phyloP scores from a whole-genome alignment of 2,888 invertebrate species.

The Cyaniris semiargus region DNA sequence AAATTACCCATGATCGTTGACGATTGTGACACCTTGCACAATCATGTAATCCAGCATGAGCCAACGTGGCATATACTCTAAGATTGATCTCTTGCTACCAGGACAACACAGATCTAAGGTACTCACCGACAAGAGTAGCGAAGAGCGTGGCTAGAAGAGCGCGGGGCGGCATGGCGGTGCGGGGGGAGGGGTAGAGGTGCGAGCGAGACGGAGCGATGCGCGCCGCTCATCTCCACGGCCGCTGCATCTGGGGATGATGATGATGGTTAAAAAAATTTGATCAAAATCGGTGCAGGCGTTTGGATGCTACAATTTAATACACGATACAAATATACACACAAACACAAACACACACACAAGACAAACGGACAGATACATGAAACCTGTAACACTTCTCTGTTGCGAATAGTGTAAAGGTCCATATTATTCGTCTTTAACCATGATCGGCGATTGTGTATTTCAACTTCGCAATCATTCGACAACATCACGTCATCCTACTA shows the following conservation, averaged over 20 bases:
- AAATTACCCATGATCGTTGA: no score
- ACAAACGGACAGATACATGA: no score
- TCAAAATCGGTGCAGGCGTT: background rate
- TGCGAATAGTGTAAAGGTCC: no score
- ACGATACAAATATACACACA: background rate
- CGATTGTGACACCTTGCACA: no score
- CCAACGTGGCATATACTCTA: no score
- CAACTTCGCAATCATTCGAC: no score
- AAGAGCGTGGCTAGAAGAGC: constrained; percentile 42
- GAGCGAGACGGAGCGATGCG: constrained; percentile 40
- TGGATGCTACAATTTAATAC: background rate
- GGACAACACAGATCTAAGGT: background rate
- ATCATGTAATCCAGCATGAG: no score
- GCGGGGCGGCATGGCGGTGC: constrained; percentile 44
- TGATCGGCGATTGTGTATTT: no score
- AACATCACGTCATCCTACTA: no score
- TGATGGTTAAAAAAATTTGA: background rate
- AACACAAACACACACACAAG: no score
- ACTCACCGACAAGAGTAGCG: constrained; percentile 45
- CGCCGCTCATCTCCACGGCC: constrained; percentile 44
- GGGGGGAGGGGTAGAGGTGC: constrained; percentile 43
- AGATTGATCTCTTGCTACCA: background rate
- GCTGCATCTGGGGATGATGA: constrained; percentile 42
- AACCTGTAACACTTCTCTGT: no score
- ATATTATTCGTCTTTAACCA: no score